Evolutionary conservation across 2,113 vertebrate species (phyloP), one percentile per base, ranked within the genome.

Genomic region (Nyctereutes procyonoides): DNA sequence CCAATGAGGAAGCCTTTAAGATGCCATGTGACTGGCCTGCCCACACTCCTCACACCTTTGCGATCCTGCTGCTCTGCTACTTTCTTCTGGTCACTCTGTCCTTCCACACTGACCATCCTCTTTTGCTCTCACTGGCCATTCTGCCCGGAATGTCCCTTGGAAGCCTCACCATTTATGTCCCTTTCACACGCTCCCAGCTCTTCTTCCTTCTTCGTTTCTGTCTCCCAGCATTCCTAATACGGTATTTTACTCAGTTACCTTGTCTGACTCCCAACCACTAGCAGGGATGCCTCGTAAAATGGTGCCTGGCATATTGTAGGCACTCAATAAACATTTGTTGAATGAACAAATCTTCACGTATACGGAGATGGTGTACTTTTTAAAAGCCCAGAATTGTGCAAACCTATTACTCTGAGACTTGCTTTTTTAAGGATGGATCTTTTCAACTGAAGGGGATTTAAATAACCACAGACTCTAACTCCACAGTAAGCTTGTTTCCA

Each of bases 211-310:
- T 74, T 48, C 13, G 26, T 15, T 43, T 24, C 14, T 26, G 15
- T 24, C 38, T 28, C 48, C 73, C 1, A 4, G 73, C 24, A 14
- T 26, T 24, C 20, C 38, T 28, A 76, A 48, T 76, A 8, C 73
- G 0, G 1, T 28, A 15, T 48, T 48, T 28, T 48, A 74, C 73
- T 3, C 26, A 7, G 38, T 15, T 14, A 28, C 24, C 73, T 74
- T 48, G 38, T 74, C 38, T 1, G 38, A 26, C 12, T 76, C 73
- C 73, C 5, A 20, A 48, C 73, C 13, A 5, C 69, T 4, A 4
- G 9, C 19, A 5, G 69, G 69, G 5, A 22, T 11, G 69, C n/a
- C n/a, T 22, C 0, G 0, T 6, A 48, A 7, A 24, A 15, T 1
- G 71, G 20, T 48, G 24, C 2, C 10, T 14, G 12, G 24, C 13